A percentile compares a stretch with the other conserved stretches of the same genome.
Conservation (phyloP, 2,888 invertebrate species). For the Lepidocyrtinus sp. region DNA sequence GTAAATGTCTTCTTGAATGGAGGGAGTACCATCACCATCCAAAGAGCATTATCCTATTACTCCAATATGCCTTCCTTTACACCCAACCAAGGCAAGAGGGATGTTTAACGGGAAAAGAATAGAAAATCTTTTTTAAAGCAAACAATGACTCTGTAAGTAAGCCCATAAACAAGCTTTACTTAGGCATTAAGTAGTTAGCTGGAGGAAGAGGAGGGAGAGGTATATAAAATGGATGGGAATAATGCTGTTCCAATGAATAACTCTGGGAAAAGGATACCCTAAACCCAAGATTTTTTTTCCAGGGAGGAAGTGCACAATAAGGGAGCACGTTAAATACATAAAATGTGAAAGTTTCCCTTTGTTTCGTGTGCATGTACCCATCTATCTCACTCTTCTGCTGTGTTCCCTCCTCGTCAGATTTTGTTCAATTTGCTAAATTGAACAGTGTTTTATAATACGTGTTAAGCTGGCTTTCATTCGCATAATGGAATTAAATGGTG, state of each 20-base stretch:
- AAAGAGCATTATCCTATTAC: not conserved
- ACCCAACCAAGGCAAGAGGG: not conserved
- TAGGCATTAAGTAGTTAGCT: not conserved
- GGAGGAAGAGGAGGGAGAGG: not conserved
- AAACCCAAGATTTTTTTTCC: too few relatives aligned
- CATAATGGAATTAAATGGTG: conserved; percentile 71
- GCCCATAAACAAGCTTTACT: not conserved
- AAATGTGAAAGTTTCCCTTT: not conserved
- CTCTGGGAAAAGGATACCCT: conserved; percentile 5
- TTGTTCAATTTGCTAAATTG: conserved; percentile 70
- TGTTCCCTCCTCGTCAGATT: conserved; percentile 62
- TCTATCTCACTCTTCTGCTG: conserved; percentile 23
- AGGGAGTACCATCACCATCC: not conserved
- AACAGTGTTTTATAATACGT: conserved; percentile 70
- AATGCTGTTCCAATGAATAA: conserved; percentile 25
- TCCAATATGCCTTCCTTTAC: too few relatives aligned
- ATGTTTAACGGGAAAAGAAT: not conserved
- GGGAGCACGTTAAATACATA: not conserved
- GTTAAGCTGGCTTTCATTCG: conserved; percentile 70
- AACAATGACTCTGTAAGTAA: not conserved
- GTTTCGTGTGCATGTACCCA: not conserved
- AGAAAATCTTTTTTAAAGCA: not conserved
- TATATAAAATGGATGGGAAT: too few relatives aligned
- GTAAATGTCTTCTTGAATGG: not conserved
- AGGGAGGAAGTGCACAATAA: not conserved